Conservation (phyloP, 2,113 vertebrate species). For the Ranitomeya variabilis region DNA sequence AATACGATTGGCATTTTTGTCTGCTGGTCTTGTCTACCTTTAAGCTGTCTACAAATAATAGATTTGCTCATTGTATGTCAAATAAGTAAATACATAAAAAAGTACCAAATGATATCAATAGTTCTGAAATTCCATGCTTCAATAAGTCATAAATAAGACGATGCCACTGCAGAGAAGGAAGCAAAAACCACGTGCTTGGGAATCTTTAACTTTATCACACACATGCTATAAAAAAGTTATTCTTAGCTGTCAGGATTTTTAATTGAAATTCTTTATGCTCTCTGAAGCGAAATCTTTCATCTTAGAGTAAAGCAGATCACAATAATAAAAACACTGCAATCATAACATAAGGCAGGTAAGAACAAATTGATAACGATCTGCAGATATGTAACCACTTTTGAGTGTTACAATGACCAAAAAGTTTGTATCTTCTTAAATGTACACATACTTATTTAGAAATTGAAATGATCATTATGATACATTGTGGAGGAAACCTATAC, state of each 20-base stretch:
- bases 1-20: too few relatives aligned
- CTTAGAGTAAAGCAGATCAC: not conserved
- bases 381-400: not conserved
- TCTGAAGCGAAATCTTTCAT: constrained; percentile 25
- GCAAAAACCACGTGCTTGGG: not conserved
- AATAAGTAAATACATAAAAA: not conserved
- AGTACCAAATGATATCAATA: not conserved
- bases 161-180: not conserved
- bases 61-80: not conserved
- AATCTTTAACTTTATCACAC: not conserved
- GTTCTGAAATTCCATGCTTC: not conserved
- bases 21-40: too few relatives aligned
- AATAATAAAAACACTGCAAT: not conserved
- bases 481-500: too few relatives aligned
- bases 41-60: too few relatives aligned
- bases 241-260: not conserved
- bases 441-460: not conserved
- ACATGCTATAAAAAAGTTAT: not conserved
- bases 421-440: not conserved
- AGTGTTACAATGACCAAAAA: not conserved
- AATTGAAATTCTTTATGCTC: constrained; percentile 29
- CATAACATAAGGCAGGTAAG: not conserved
- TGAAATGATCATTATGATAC: too few relatives aligned
- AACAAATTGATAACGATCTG: not conserved
- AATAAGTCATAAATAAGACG: not conserved